These are phyloP conservation scores for Drosophila paulistorum DNA, from an alignment of 1,140 invertebrate species.

Conservation along the genomic window DNA sequence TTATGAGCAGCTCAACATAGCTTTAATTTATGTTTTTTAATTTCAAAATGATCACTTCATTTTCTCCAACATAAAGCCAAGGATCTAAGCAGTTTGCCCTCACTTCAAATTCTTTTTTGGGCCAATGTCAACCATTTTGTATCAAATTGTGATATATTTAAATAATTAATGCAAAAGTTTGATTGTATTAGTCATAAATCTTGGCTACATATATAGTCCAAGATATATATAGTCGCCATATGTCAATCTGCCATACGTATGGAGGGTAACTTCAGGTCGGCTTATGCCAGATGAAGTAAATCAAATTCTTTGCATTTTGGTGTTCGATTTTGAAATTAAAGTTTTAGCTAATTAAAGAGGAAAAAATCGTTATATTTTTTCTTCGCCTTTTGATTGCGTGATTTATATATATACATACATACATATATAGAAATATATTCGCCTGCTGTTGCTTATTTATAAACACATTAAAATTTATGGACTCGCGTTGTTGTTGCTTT, in stretches of 20 bases:
- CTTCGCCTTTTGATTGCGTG: constrained; percentile 50
- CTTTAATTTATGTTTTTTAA: no score
- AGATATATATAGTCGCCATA: no score
- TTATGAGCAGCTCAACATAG: no score
- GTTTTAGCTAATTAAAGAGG: constrained; percentile 25
- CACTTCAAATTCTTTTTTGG: no score
- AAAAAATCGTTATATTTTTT: constrained; percentile 11
- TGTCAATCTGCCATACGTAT: neutral
- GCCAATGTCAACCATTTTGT: no score
- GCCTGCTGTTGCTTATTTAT: constrained; percentile 66
- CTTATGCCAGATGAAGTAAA: constrained; percentile 10
- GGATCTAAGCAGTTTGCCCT: no score
- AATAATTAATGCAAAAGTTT: no score
- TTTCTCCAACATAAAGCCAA: no score
- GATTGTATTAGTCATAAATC: no score
- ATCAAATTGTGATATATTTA: no score
- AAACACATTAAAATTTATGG: constrained; percentile 78
- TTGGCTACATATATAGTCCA: no score
- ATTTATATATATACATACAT: constrained; percentile 44
- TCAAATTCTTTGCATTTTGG: constrained; percentile 16
- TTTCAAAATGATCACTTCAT: no score
- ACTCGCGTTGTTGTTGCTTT: constrained; percentile 6
- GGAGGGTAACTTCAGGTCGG: neutral
- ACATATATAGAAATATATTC: constrained; percentile 25
- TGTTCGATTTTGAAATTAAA: constrained; percentile 10